phyloP scores from a whole-genome alignment of 2,797 vertebrate species.

The Pempheris klunzingeri region DNA sequence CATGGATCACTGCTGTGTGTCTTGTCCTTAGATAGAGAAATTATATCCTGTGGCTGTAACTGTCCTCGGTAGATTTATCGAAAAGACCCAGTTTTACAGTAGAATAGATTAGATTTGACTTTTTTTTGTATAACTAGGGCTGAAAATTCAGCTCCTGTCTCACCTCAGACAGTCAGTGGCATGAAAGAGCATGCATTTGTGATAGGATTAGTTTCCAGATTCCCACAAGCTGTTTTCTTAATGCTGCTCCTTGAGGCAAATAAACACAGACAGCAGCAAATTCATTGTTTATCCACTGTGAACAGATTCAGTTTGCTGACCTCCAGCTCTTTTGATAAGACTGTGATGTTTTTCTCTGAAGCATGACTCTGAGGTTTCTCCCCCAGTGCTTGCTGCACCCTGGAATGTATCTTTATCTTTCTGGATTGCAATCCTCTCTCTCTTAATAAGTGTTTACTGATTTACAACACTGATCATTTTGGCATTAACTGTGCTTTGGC shows the following conservation, averaged over 20 bases:
- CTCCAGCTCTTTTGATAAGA: slow-evolving; percentile 56
- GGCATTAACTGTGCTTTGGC: slow-evolving; percentile 20
- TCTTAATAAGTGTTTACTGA: slow-evolving; percentile 37
- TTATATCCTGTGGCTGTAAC: slow-evolving; percentile 6
- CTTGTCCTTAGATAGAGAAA: slow-evolving; percentile 31
- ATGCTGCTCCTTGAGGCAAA: slow-evolving; percentile 14
- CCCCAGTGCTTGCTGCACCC: neutral
- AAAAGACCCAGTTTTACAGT: slow-evolving; percentile 8
- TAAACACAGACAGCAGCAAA: slow-evolving; percentile 26
- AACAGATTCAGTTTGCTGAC: slow-evolving; percentile 48
- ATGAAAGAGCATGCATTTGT: slow-evolving; percentile 9
- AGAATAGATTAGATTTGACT: neutral
- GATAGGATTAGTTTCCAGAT: slow-evolving; percentile 32
- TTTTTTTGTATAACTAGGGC: neutral
- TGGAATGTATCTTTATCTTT: slow-evolving; percentile 52
- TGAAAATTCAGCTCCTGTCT: slow-evolving; percentile 14
- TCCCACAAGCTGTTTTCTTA: slow-evolving; percentile 25
- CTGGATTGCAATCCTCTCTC: slow-evolving; percentile 5
- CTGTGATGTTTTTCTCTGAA: slow-evolving; percentile 45
- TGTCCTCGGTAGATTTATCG: neutral
- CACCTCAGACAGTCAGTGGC: slow-evolving; percentile 1
- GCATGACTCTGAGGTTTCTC: slow-evolving; percentile 33
- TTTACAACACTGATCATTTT: slow-evolving; percentile 31
- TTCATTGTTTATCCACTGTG: slow-evolving; percentile 37
- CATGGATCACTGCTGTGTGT: slow-evolving; percentile 34